A percentile compares a stretch with the other conserved stretches of the same genome.
Evolutionary conservation across 2,888 invertebrate species (phyloP).

Genomic region (Drosophila cognata): DNA sequence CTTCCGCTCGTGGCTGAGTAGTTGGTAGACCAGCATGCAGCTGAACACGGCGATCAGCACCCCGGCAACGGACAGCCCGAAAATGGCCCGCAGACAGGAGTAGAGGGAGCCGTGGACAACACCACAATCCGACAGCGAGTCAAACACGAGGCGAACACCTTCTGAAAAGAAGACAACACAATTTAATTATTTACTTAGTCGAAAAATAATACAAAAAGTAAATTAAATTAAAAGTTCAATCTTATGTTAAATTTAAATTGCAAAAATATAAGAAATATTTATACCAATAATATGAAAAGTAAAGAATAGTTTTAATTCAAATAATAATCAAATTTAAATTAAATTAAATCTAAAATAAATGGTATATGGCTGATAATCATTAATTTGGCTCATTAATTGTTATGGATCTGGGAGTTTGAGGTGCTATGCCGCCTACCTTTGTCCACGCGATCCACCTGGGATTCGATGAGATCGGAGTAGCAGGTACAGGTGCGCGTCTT

Average conservation of each 20-base stretch:
- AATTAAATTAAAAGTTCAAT: not conserved
- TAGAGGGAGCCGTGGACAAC: conserved; percentile 96
- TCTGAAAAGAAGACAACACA: conserved; percentile 60
- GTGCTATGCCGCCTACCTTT: conserved; percentile 73
- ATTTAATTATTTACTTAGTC: not conserved
- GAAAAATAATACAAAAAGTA: not conserved
- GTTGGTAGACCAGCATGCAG: conserved; percentile 95
- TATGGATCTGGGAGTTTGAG: not conserved
- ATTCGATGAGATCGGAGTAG: conserved; percentile 90
- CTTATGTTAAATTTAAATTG: too few relatives aligned
- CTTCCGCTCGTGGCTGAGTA: conserved; percentile 95
- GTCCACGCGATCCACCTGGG: conserved; percentile 86
- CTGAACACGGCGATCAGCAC: conserved; percentile 96
- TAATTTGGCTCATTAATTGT: not conserved
- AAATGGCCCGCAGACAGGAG: conserved; percentile 94
- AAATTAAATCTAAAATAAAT: too few relatives aligned
- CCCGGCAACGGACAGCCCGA: conserved; percentile 95
- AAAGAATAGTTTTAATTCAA: too few relatives aligned
- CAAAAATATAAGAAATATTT: too few relatives aligned
- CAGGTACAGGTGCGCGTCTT: conserved; percentile 92
- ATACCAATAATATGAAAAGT: too few relatives aligned
- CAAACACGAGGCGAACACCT: conserved; percentile 93
- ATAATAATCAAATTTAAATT: too few relatives aligned
- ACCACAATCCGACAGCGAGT: conserved; percentile 94
- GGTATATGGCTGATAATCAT: too few relatives aligned